These are phyloP conservation scores for Macrosteles quadrilineatus DNA, from an alignment of 1,140 invertebrate genomes.

Conservation along the genomic window DNA sequence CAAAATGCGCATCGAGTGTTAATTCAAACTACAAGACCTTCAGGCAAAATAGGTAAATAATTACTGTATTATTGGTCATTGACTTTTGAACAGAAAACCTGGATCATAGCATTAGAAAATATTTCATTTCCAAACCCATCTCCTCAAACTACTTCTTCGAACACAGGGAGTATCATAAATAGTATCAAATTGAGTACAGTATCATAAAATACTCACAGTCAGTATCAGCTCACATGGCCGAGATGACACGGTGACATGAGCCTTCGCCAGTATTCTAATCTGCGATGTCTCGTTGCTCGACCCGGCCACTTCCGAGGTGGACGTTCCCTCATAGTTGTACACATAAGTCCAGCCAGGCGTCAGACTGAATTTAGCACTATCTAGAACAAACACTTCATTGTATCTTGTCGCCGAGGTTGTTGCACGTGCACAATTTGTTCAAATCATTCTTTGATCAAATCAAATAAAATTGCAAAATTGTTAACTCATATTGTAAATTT, in stretches of 20 bases:
- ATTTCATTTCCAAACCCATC: too few relatives aligned
- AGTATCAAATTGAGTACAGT: too few relatives aligned
- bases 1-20: too few relatives aligned
- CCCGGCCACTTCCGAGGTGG: constrained; percentile 14
- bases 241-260: constrained; percentile 10
- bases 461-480: too few relatives aligned
- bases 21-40: too few relatives aligned
- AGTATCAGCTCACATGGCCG: constrained; percentile 32
- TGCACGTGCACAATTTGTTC: background rate
- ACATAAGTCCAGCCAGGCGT: constrained; percentile 29
- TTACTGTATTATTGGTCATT: too few relatives aligned
- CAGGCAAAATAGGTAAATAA: too few relatives aligned
- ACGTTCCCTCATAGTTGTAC: constrained; percentile 30
- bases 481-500: too few relatives aligned
- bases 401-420: background rate
- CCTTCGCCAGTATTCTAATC: constrained; percentile 28
- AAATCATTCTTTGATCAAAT: background rate
- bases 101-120: too few relatives aligned
- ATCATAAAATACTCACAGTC: background rate
- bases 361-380: constrained; percentile 30
- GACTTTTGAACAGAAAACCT: too few relatives aligned
- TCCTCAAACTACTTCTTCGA: too few relatives aligned
- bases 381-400: constrained; percentile 11
- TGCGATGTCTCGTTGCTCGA: constrained; percentile 11
- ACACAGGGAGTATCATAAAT: too few relatives aligned